phyloP scores from a whole-genome alignment of 2,797 vertebrate species.

The Sebastes minor region DNA sequence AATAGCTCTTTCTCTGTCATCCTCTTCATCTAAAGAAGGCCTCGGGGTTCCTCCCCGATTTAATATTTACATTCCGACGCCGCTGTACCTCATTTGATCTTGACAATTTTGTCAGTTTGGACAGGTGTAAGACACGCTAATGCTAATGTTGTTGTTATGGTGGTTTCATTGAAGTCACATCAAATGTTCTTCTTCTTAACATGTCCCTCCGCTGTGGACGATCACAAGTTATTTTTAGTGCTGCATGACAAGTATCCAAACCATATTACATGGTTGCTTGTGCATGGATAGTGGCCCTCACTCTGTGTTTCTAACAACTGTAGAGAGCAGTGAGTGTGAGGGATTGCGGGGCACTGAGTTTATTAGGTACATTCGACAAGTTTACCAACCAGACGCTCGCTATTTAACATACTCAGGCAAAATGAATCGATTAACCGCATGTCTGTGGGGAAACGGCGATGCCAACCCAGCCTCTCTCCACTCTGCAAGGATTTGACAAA shows the following conservation, averaged over 20 bases:
- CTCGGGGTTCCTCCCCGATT: slow-evolving; percentile 35
- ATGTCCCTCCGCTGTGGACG: slow-evolving; percentile 15
- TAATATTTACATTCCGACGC: slow-evolving; percentile 74
- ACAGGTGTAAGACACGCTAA: slow-evolving; percentile 72
- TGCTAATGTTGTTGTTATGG: slow-evolving; percentile 30
- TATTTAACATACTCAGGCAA: slow-evolving; percentile 41
- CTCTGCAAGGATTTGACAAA: slow-evolving; percentile 20
- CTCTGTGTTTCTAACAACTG: slow-evolving; percentile 4
- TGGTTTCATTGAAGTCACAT: slow-evolving; percentile 60
- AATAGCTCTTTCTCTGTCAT: slow-evolving; percentile 60
- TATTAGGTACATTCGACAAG: slow-evolving; percentile 7
- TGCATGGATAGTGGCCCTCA: slow-evolving; percentile 13
- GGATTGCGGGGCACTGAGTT: not conserved
- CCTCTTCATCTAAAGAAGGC: slow-evolving; percentile 59
- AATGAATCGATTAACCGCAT: slow-evolving; percentile 42
- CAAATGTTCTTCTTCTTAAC: slow-evolving; percentile 43
- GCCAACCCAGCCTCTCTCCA: slow-evolving; percentile 13
- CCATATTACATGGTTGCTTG: slow-evolving; percentile 43
- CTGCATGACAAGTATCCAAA: slow-evolving; percentile 41
- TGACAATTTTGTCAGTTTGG: slow-evolving; percentile 68
- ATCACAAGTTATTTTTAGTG: slow-evolving; percentile 57
- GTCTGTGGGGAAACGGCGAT: slow-evolving; percentile 21
- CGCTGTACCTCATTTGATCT: slow-evolving; percentile 49
- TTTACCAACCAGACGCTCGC: slow-evolving; percentile 30
- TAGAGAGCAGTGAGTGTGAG: not conserved